Conservation (phyloP, 2,888 invertebrate genomes). For the Cantharis flavilabris region DNA sequence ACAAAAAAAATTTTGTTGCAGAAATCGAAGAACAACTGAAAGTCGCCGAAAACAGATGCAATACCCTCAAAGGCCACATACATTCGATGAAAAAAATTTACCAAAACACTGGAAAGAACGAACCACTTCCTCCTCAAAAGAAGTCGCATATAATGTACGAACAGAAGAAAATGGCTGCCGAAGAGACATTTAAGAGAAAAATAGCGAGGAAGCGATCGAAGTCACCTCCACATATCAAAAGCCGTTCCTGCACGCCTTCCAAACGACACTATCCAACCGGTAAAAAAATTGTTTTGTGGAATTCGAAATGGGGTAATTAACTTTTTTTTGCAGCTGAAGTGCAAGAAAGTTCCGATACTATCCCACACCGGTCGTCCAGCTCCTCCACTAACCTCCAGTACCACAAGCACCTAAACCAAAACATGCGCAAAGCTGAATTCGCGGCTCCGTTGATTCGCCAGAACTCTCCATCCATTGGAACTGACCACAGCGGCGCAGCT, state of each 20-base stretch:
- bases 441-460: constrained; percentile 33
- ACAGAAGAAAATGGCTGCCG: not conserved
- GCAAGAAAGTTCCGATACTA: not conserved
- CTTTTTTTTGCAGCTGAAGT: not conserved
- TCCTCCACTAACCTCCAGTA: not conserved
- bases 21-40: constrained; percentile 55
- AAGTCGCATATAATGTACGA: not conserved
- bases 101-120: constrained; percentile 24
- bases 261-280: not conserved
- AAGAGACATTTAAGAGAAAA: not conserved
- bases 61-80: constrained; percentile 53
- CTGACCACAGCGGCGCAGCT: constrained; percentile 49
- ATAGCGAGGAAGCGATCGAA: not conserved
- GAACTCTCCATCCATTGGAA: constrained; percentile 46
- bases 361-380: constrained; percentile 5
- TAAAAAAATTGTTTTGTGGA: not conserved
- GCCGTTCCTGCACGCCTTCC: not conserved
- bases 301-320: not conserved
- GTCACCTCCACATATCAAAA: not conserved
- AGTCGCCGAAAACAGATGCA: constrained; percentile 54
- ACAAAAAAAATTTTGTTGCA: constrained; percentile 22
- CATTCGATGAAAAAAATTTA: constrained; percentile 55
- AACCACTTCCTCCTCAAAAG: not conserved
- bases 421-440: not conserved
- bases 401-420: not conserved